Conservation (phyloP, 2,888 invertebrate genomes). For the Lithophane socia region DNA sequence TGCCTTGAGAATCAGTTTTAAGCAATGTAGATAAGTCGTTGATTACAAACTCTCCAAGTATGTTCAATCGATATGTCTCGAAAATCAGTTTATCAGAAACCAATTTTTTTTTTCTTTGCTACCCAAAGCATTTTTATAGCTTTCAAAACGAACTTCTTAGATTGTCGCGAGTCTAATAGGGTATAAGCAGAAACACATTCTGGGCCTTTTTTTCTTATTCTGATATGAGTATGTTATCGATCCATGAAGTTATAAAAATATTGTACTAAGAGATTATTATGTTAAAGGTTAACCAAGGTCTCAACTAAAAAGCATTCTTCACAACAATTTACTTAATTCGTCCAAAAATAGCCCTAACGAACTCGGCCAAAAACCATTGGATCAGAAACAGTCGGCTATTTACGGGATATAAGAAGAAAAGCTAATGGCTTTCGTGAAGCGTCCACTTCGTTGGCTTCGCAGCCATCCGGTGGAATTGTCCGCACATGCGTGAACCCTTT, state of each 20-base stretch:
- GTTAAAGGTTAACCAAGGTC: background rate
- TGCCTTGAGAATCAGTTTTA: no score
- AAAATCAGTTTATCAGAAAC: no score
- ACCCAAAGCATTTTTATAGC: no score
- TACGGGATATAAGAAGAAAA: conserved; percentile 64
- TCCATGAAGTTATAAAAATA: background rate
- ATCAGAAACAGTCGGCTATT: conserved; percentile 64
- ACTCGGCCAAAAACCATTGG: conserved; percentile 54
- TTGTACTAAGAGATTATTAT: background rate
- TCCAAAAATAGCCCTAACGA: conserved; percentile 48
- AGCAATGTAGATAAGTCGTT: no score
- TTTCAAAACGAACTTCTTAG: no score
- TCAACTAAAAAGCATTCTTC: conserved; percentile 21
- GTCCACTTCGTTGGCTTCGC: conserved; percentile 70
- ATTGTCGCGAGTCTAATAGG: background rate
- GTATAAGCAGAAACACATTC: conserved; percentile 8
- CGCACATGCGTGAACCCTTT: conserved; percentile 82
- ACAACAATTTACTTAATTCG: conserved; percentile 28
- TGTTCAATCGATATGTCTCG: no score
- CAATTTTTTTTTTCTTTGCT: no score
- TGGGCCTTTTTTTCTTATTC: background rate
- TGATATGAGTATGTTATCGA: background rate
- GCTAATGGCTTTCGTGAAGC: conserved; percentile 65
- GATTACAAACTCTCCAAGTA: no score
- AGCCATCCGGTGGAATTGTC: conserved; percentile 73